Evolutionary conservation across 1,140 invertebrate species (phyloP), one percentile per base, ranked within the genome.

Genomic region (Drosophila pseudoobscura): DNA sequence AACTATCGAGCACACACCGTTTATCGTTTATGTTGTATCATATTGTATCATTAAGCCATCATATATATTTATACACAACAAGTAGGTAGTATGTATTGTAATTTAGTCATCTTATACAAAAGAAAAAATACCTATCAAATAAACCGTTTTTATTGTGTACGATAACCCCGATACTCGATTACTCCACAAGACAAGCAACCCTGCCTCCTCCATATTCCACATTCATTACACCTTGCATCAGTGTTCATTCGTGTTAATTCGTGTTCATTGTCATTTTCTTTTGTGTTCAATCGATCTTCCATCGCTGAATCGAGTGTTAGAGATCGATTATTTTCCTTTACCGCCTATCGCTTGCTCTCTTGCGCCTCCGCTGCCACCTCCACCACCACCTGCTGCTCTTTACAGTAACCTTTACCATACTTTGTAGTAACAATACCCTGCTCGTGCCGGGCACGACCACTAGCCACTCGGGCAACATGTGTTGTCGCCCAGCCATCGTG

Each of bases 401-500:
- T 78, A 74, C 70, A 84, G 80, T 85, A 84, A 91, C 78, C 72
- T 90, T 82, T 92, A 69, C 56, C 78, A 79, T 91, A 82, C 75
- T 91, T 35, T 91, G 87, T 85, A 92, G 92, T 88, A 92, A 93
- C 82, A 93, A 93, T 80, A 93, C 92, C 47, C 83, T 93, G 45
- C 91, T 92, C 55, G 93, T 93, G 75, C 93, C 93, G 29, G 91
- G 90, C 63, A 91, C 92, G 59, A 90, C 91, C 35, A 93, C 92
- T 70, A 92, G 92, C 75, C 91, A 92, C 84, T 91, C 91, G 69
- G 92, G 92, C 54, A 91, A 91, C 62, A 91, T 93, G 75, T 93
- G 62, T 78, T 93, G 75, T 93, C 93, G 77, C 93, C 93, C 43
- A 93, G 92, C 63, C 93, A 94, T 65, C 90, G 94, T 88, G 95